Evolutionary conservation across 2,113 vertebrate species (phyloP).

Genomic region (Datnioides undecimradiatus): DNA sequence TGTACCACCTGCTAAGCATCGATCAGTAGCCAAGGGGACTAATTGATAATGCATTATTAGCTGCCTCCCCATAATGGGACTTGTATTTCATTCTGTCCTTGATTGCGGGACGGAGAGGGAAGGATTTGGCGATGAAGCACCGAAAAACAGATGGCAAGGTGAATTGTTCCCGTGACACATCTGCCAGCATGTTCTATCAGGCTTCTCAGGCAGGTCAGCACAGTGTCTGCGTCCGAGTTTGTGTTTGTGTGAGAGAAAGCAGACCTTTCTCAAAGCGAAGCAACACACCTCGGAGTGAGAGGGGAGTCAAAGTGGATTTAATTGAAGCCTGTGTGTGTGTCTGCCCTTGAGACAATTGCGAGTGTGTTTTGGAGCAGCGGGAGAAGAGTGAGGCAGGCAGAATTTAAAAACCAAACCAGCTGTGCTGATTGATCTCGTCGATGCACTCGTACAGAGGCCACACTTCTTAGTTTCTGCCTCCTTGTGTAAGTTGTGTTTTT

Average conservation of each 20-base stretch:
- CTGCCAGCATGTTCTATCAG: conserved; percentile 76
- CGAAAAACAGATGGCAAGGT: conserved; percentile 85
- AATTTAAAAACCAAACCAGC: conserved; percentile 64
- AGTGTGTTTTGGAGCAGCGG: conserved; percentile 52
- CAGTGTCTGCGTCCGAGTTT: not conserved
- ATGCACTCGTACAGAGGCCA: conserved; percentile 13
- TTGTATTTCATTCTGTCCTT: conserved; percentile 85
- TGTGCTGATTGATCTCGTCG: conserved; percentile 65
- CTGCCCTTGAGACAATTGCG: conserved; percentile 65
- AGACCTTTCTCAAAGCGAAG: conserved; percentile 42
- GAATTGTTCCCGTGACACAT: conserved; percentile 82
- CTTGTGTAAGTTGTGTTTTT: conserved; percentile 29
- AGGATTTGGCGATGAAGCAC: conserved; percentile 73
- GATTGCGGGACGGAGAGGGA: conserved; percentile 61
- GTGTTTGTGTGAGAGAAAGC: conserved; percentile 7
- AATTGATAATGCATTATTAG: conserved; percentile 88
- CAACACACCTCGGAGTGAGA: conserved; percentile 45
- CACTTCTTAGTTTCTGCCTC: conserved; percentile 3
- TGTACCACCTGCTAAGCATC: conserved; percentile 85
- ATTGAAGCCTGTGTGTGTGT: conserved; percentile 69
- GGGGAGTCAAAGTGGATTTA: conserved; percentile 63
- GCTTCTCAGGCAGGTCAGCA: conserved; percentile 69
- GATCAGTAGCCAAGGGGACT: conserved; percentile 85
- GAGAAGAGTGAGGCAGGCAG: conserved; percentile 34
- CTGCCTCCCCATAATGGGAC: conserved; percentile 82